These are phyloP conservation scores for Diachrysia chrysitis DNA, from an alignment of 2,888 invertebrate genomes.

Conservation along the genomic window DNA sequence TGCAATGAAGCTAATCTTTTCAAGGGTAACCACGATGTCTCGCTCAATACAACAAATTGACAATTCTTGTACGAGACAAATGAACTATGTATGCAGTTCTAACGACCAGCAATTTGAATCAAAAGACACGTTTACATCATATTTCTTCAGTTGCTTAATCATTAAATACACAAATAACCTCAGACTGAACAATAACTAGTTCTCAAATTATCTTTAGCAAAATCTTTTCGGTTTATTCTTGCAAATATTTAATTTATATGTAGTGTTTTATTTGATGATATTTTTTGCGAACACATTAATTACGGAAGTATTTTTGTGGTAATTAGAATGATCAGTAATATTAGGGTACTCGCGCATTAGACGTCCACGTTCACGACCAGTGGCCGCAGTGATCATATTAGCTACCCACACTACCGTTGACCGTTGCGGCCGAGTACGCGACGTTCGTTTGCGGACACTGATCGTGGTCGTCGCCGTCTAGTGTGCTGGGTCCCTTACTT, in stretches of 20 bases:
- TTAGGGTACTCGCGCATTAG: too few species aligned
- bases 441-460: too few species aligned
- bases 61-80: constrained; percentile 20
- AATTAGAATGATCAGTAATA: neutral
- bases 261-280: neutral
- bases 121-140: constrained; percentile 17
- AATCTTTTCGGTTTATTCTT: constrained; percentile 12
- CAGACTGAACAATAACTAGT: neutral
- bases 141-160: constrained; percentile 5
- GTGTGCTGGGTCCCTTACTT: too few species aligned
- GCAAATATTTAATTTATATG: neutral
- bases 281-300: neutral
- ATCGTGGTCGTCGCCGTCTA: too few species aligned
- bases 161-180: constrained; percentile 7
- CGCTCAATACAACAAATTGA: constrained; percentile 30
- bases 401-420: too few species aligned
- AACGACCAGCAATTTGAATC: constrained; percentile 17
- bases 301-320: neutral
- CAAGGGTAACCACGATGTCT: constrained; percentile 30
- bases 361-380: too few species aligned
- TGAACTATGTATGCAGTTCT: constrained; percentile 8
- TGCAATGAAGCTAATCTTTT: constrained; percentile 24
- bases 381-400: too few species aligned
- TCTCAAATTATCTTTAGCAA: constrained; percentile 1
- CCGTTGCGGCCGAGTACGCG: too few species aligned